These are phyloP conservation scores for Blennius ocellaris DNA, from an alignment of 2,113 vertebrate species.

Conservation along the genomic window DNA sequence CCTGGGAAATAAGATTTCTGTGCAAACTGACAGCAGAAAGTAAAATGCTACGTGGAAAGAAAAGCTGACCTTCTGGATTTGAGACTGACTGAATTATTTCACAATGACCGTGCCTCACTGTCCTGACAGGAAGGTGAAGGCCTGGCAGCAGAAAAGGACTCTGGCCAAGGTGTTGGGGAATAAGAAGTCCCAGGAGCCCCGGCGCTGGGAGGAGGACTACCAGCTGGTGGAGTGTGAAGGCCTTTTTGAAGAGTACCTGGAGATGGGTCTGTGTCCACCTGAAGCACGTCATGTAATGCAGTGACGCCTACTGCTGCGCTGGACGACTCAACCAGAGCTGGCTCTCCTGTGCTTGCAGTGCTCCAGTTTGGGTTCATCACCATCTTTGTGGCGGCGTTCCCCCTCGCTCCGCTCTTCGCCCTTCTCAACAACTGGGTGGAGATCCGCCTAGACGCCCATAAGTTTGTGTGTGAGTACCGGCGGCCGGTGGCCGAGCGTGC, in stretches of 20 bases:
- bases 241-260: conserved; percentile 86
- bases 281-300: not conserved
- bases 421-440: conserved; percentile 86
- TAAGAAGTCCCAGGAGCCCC: conserved; percentile 67
- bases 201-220: conserved; percentile 83
- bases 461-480: conserved; percentile 84
- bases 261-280: conserved; percentile 77
- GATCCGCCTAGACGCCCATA: conserved; percentile 83
- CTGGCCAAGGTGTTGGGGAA: conserved; percentile 71
- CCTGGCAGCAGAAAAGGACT: conserved; percentile 80
- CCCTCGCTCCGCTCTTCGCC: conserved; percentile 82
- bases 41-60: not conserved
- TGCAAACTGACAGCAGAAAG: not conserved
- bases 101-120: not conserved
- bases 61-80: not conserved
- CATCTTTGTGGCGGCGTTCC: conserved; percentile 86
- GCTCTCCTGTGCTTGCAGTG: conserved; percentile 57
- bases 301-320: not conserved
- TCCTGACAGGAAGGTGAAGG: conserved; percentile 82
- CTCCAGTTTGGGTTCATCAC: conserved; percentile 88
- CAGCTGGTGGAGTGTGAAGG: conserved; percentile 83
- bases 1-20: not conserved
- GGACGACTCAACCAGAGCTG: not conserved
- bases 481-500: conserved; percentile 81
- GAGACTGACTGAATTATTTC: too few species aligned